These are phyloP conservation scores for Drosophila athabasca DNA, from an alignment of 1,140 invertebrate genomes.

Conservation along the genomic window DNA sequence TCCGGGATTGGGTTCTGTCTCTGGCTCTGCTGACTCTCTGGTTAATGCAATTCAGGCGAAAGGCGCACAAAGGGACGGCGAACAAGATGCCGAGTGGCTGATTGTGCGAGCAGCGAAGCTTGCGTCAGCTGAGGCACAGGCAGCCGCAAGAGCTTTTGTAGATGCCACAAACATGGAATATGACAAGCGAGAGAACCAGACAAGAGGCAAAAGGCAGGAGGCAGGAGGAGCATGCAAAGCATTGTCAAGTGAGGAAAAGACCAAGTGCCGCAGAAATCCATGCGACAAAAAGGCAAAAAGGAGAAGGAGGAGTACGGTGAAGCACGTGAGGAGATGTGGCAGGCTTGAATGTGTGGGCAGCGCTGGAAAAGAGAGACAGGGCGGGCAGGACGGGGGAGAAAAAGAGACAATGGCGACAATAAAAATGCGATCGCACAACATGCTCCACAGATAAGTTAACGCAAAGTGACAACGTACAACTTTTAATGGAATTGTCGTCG, in stretches of 20 bases:
- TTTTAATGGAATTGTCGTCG: constrained; percentile 82
- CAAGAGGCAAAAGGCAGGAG: constrained; percentile 13
- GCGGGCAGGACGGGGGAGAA: constrained; percentile 28
- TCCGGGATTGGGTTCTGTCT: constrained; percentile 14
- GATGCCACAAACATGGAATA: constrained; percentile 80
- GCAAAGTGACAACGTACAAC: constrained; percentile 82
- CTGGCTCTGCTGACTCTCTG: constrained; percentile 25
- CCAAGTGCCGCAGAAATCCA: constrained; percentile 70
- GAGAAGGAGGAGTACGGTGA: constrained; percentile 38
- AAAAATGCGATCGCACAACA: constrained; percentile 82
- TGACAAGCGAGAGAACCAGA: constrained; percentile 53
- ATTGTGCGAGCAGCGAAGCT: constrained; percentile 67
- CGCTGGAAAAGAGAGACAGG: constrained; percentile 7
- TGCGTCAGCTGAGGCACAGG: constrained; percentile 15
- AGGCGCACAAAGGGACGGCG: constrained; percentile 81
- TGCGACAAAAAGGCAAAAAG: constrained; percentile 61
- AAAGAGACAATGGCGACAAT: constrained; percentile 78
- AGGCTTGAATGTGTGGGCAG: constrained; percentile 60
- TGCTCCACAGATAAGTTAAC: constrained; percentile 80
- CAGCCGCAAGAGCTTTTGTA: constrained; percentile 75
- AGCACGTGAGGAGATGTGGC: constrained; percentile 55
- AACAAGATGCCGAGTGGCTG: constrained; percentile 82
- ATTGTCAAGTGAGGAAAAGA: constrained; percentile 77
- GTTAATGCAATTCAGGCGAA: constrained; percentile 80
- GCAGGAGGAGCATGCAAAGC: constrained; percentile 63